Base-by-base conservation (phyloP, 2,888 invertebrate species). In the Pheosia tremula region DNA sequence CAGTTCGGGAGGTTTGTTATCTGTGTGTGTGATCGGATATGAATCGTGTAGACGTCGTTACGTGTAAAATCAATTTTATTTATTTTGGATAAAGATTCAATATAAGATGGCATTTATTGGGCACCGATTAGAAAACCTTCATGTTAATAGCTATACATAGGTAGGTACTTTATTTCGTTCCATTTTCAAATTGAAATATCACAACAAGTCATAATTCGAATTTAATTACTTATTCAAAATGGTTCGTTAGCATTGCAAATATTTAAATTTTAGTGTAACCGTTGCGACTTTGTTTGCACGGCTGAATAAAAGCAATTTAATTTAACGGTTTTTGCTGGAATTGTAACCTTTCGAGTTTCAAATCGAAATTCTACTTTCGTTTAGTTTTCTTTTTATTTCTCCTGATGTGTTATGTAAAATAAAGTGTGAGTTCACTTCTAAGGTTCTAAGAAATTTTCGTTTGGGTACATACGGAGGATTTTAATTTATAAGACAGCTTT, bases 401-500 rank as follows among this genome's bases (percentile, higher is more conserved):
- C n/a, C n/a, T 24, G 24, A 24, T 24, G 2, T 24, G 24, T 24
- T 24, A 24, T 24, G 24, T 24, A 24, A 24, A 24, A 24, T 24
- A 24, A 24, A 24, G 24, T 24, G 24, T 24, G 24, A 24, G 24
- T 24, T 24, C 24, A 24, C 24, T 1, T 24, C 24, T 24, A 24
- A 24, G 24, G 24, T 24, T 24, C 24, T 24, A 24, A 24, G 24
- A 24, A 24, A 24, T 77, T 78, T 84, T 81, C 79, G 80, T 83
- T 78, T 24, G 24, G 81, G 80, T 80, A 79, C 75, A 80, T 71
- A 72, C 76, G 72, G 73, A 61, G 78, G 82, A 80, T 82, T 84
- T 84, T 84, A 85, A 83, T 85, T 83, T 82, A 67, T 74, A 77
- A 80, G 80, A 81, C 81, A 76, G 77, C 77, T 81, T 61, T 76